Percentiles rank a stretch among this genome's conserved stretches.
Evolutionary conservation across 2,888 invertebrate genomes (phyloP).

Genomic region (Anthophora plumipes): DNA sequence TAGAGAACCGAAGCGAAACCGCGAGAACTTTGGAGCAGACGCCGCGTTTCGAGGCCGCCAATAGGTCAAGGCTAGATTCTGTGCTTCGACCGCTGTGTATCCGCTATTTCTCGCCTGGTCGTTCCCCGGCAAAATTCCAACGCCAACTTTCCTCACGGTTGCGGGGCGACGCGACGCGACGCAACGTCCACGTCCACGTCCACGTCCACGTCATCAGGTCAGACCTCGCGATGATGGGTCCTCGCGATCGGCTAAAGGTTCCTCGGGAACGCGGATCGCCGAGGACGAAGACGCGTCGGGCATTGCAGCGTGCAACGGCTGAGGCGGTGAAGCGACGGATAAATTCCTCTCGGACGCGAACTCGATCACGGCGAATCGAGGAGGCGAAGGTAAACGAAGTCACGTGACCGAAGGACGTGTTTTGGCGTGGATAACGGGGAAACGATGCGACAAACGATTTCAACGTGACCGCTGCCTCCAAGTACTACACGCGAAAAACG

Average conservation of each 20-base stretch:
- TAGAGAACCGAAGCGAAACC: conserved; percentile 62
- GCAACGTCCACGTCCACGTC: no score
- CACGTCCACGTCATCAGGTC: no score
- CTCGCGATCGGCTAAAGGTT: not conserved
- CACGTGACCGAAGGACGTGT: conserved; percentile 61
- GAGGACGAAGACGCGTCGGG: not conserved
- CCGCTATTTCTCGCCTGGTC: conserved; percentile 11
- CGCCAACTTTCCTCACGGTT: conserved; percentile 11
- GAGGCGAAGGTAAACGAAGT: conserved; percentile 44
- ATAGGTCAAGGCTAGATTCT: conserved; percentile 69
- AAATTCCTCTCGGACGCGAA: not conserved
- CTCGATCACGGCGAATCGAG: not conserved
- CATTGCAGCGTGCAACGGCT: not conserved
- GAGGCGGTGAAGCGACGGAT: not conserved
- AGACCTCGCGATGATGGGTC: no score
- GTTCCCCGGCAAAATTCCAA: conserved; percentile 21
- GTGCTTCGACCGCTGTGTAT: conserved; percentile 41
- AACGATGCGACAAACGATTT: no score
- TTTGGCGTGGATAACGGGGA: conserved; percentile 59
- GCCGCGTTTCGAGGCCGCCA: conserved; percentile 43
- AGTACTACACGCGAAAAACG: conserved; percentile 50
- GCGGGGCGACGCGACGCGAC: not conserved
- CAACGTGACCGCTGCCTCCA: no score
- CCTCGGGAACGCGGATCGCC: not conserved
- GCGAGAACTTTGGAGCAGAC: conserved; percentile 67